A percentile compares a stretch with the other conserved stretches of the same genome.
Evolutionary conservation across 2,113 vertebrate species (phyloP).

Genomic region (Podarcis muralis): DNA sequence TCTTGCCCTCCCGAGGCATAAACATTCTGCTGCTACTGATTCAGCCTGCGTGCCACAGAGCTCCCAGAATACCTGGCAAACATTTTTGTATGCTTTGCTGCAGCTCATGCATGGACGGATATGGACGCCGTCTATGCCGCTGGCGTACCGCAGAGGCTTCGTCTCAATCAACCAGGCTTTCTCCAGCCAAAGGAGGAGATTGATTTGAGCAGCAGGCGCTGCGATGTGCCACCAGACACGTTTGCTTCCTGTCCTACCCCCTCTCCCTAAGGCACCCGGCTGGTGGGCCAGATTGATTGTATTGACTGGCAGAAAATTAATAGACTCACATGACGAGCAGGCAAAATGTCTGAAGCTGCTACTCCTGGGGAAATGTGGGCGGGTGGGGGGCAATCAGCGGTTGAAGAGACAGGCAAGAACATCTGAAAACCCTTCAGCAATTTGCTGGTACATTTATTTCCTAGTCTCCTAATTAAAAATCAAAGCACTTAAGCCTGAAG

Average conservation of each 20-base stretch:
- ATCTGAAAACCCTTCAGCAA: not conserved
- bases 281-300: not conserved
- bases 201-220: not conserved
- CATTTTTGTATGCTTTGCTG: too few relatives aligned
- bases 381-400: not conserved
- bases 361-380: too few relatives aligned
- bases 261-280: not conserved
- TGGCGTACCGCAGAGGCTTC: not conserved
- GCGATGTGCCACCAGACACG: too few relatives aligned
- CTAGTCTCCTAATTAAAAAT: not conserved
- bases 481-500: not conserved
- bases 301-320: not conserved
- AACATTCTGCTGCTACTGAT: too few relatives aligned
- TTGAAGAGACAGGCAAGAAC: not conserved
- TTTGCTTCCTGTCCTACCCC: not conserved
- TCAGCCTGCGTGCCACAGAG: too few relatives aligned
- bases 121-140: not conserved
- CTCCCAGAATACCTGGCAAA: too few relatives aligned
- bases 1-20: too few relatives aligned
- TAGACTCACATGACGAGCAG: not conserved
- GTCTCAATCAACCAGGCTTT: not conserved
- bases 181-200: not conserved
- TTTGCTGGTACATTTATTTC: not conserved
- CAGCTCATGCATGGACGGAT: accelerated
- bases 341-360: too few relatives aligned